phyloP scores from a whole-genome alignment of 1,140 invertebrate species.

The Thaumetopoea pityocampa region DNA sequence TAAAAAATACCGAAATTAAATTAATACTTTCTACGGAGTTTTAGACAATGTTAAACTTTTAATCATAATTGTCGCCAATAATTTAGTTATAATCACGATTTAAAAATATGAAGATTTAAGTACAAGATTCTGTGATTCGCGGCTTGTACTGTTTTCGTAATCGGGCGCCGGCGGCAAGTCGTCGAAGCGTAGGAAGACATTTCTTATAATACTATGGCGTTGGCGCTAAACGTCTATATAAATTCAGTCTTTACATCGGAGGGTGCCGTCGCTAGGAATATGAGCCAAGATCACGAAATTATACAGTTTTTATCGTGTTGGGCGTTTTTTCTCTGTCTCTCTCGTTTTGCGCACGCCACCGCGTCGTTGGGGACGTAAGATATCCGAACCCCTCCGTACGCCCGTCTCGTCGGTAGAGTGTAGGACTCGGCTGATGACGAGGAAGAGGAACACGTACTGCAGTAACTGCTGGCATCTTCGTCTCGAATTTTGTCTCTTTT shows the following conservation, averaged over 20 bases:
- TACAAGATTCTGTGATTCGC: slow-evolving; percentile 26
- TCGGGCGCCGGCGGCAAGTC: slow-evolving; percentile 12
- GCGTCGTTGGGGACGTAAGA: slow-evolving; percentile 94
- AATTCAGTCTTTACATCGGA: slow-evolving; percentile 69
- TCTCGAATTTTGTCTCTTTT: slow-evolving; percentile 53
- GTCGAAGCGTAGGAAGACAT: slow-evolving; percentile 15
- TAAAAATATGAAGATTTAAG: no score
- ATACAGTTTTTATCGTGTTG: slow-evolving; percentile 82
- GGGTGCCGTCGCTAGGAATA: slow-evolving; percentile 53
- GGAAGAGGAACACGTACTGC: slow-evolving; percentile 92
- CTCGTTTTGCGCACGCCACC: slow-evolving; percentile 84
- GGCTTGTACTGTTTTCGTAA: slow-evolving; percentile 23
- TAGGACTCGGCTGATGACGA: slow-evolving; percentile 91
- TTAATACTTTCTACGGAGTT: no score
- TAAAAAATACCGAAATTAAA: no score
- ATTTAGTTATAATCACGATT: no score
- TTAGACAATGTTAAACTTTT: no score
- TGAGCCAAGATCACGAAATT: slow-evolving; percentile 79
- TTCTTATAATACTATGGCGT: slow-evolving; percentile 62
- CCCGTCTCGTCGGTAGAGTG: slow-evolving; percentile 85
- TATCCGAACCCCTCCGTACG: slow-evolving; percentile 90
- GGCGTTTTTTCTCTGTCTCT: slow-evolving; percentile 74
- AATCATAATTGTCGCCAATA: no score
- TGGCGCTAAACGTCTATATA: slow-evolving; percentile 49
- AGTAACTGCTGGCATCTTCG: slow-evolving; percentile 86